Percentiles rank a stretch among this genome's conserved stretches.
These are phyloP conservation scores for Bolborhynchus lineola DNA, from an alignment of 2,113 vertebrate genomes.

Conservation along the genomic window DNA sequence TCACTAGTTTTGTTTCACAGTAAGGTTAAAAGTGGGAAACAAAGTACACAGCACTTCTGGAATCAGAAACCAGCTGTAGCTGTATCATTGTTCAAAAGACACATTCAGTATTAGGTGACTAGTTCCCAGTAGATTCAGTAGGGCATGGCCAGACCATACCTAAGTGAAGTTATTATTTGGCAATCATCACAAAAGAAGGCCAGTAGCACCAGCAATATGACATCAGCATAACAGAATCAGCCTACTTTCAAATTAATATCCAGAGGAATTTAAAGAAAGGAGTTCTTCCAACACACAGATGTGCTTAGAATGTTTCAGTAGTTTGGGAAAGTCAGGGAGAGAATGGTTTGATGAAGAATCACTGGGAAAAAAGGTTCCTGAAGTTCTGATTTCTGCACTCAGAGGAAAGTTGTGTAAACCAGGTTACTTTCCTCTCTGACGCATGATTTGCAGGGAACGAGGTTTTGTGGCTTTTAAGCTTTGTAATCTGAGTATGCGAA, in stretches of 20 bases:
- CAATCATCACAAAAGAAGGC: not conserved
- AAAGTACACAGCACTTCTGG: not conserved
- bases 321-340: not conserved
- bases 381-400: not conserved
- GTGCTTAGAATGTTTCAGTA: not conserved
- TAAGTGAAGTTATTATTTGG: not conserved
- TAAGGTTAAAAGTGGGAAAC: not conserved
- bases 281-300: not conserved
- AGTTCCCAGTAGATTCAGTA: not conserved
- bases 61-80: not conserved
- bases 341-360: not conserved
- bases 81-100: not conserved
- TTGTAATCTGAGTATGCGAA: not conserved
- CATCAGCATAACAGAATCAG: not conserved
- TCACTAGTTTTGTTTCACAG: not conserved
- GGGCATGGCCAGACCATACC: not conserved
- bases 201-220: not conserved
- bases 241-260: not conserved
- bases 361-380: not conserved
- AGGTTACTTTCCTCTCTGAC: not conserved
- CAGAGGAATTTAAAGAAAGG: not conserved
- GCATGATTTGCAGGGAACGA: not conserved
- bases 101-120: not conserved
- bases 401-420: not conserved
- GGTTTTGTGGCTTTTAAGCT: not conserved